Evolutionary conservation across 2,888 invertebrate genomes (phyloP), one percentile per base, ranked within the genome.

Genomic region (Meganola albula): DNA sequence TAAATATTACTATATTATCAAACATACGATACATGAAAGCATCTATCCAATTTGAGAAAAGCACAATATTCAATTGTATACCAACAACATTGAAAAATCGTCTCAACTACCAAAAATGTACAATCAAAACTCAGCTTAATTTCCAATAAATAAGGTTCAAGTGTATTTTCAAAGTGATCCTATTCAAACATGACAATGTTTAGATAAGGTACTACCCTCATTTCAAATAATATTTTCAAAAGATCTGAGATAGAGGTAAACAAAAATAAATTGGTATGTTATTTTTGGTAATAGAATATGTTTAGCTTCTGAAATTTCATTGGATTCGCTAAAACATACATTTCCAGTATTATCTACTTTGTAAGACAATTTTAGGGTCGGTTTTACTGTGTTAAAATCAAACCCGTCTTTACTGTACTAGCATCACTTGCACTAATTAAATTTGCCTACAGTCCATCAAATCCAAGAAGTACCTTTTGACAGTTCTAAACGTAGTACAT

Each of bases 151-250:
- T 16, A 16, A 16, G 6, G 16, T 16, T 5, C 16, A 16, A n/a
- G n/a, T n/a, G n/a, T 16, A 5, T 16, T 16, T 5, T 6, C 4
- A 20, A 5, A 5, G 30, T 41, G 18, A 37, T 49, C 33, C 35
- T 39, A 49, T 51, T 47, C 47, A 53, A 50, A 52, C 40, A 58
- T 48, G 45, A 48, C 55, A 56, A 61, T 66, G 56, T 74, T 70
- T 71, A 66, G 61, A 63, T 69, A 63, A 68, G 58, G 65, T 67
- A 53, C 49, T 48, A 32, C 49, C 63, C 57, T 59, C 68, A 67
- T 71, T 53, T 55, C 50, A 54, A 61, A 66, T 70, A 61, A 67
- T 64, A 59, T 69, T 66, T 70, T 63, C 58, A 67, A 68, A 64
- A 59, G 45, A 53, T 44, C 27, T 31, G 46, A 57, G 47, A 51